Percentiles rank a stretch among this genome's conserved stretches.
Conservation (phyloP, 2,113 vertebrate genomes). For the Ictalurus furcatus region DNA sequence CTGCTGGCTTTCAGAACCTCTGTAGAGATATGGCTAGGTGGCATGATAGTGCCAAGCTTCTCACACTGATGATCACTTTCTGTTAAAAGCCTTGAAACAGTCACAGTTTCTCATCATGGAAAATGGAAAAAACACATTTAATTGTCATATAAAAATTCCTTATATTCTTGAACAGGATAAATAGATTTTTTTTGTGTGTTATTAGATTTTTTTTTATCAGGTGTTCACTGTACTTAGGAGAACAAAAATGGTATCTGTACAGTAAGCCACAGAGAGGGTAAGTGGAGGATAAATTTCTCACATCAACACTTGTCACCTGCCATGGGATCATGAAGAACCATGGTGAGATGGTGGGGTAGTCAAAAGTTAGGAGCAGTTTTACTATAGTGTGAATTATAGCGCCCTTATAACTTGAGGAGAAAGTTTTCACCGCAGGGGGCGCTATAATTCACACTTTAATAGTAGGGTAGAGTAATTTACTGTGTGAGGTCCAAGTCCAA, state of each 20-base stretch:
- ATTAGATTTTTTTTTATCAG: neutral
- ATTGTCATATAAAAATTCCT: neutral
- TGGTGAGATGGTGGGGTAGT: neutral
- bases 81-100: neutral
- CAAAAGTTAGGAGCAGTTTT: neutral
- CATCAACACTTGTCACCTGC: neutral
- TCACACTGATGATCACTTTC: neutral
- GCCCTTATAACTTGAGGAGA: neutral
- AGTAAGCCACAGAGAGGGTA: neutral
- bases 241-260: neutral
- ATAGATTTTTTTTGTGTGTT: no score
- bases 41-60: neutral
- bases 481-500: no score
- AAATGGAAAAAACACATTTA: neutral
- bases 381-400: neutral
- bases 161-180: no score
- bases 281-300: neutral
- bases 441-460: no score
- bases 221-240: neutral
- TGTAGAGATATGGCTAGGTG: conserved; percentile 55
- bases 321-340: neutral
- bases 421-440: no score
- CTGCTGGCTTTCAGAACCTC: conserved; percentile 85
- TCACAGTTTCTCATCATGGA: neutral
- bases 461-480: no score